Conservation (phyloP, 2,113 vertebrate species). For the Scytalopus superciliaris region DNA sequence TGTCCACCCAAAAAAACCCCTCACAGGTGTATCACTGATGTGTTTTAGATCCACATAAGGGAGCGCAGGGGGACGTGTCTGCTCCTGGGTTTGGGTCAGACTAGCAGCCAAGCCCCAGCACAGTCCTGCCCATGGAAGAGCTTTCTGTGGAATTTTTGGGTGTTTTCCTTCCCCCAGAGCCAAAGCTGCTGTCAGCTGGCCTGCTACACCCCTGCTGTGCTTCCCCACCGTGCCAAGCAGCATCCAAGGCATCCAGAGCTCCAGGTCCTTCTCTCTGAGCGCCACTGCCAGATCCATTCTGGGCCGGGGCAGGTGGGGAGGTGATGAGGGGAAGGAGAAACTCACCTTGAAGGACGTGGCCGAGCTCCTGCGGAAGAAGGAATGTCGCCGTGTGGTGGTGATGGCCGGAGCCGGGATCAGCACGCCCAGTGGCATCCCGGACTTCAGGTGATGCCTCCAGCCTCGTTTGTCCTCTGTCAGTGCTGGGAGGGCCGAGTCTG, state of each 20-base stretch:
- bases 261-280: not conserved
- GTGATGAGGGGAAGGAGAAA: not conserved
- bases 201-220: not conserved
- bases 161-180: not conserved
- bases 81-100: not conserved
- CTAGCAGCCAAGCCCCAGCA: not conserved
- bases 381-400: conserved; percentile 81
- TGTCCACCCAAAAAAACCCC: accelerated
- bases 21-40: accelerated
- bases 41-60: not conserved
- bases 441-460: conserved; percentile 82
- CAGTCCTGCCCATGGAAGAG: not conserved
- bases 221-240: not conserved
- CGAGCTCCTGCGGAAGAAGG: conserved; percentile 61
- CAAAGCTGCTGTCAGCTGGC: not conserved
- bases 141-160: not conserved
- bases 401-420: conserved; percentile 95
- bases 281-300: not conserved
- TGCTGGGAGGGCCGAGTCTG: not conserved
- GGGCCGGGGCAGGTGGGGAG: conserved; percentile 33
- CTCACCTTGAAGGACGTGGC: conserved; percentile 80
- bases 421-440: conserved; percentile 92
- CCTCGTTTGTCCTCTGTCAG: not conserved
- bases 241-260: not conserved
- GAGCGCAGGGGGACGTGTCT: accelerated